A percentile compares a stretch with the other conserved stretches of the same genome.
These are phyloP conservation scores for Dyspetes luteomarginatus DNA, from an alignment of 2,888 invertebrate species.

Conservation along the genomic window DNA sequence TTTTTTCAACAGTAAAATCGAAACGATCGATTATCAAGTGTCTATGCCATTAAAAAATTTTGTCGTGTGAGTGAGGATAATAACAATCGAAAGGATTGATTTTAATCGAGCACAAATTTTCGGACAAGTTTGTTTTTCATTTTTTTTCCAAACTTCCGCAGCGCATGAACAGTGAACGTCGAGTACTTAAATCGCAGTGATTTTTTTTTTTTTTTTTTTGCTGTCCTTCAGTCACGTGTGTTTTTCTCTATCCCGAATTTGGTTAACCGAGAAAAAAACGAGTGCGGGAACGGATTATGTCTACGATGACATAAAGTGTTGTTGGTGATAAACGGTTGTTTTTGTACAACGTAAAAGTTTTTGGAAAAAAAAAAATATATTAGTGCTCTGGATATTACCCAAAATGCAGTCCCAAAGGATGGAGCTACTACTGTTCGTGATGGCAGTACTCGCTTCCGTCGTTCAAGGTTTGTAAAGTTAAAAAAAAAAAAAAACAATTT, in stretches of 20 bases:
- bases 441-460: constrained; percentile 60
- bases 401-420: constrained; percentile 69
- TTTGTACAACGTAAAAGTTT: constrained; percentile 57
- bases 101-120: not conserved
- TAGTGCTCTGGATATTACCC: constrained; percentile 70
- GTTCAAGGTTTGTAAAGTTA: constrained; percentile 71
- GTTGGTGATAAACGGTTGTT: constrained; percentile 68
- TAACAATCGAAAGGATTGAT: not conserved
- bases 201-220: not conserved
- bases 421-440: constrained; percentile 64
- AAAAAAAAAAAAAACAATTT: too few relatives aligned
- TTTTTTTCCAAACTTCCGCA: constrained; percentile 7
- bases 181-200: constrained; percentile 42
- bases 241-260: constrained; percentile 5
- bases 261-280: constrained; percentile 8
- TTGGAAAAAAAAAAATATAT: constrained; percentile 12
- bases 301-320: constrained; percentile 69
- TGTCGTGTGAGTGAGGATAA: not conserved
- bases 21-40: not conserved
- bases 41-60: not conserved
- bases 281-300: constrained; percentile 55
- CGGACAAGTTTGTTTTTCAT: not conserved
- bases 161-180: constrained; percentile 38
- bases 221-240: constrained; percentile 3
- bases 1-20: not conserved